A percentile compares a stretch with the other conserved stretches of the same genome.
phyloP scores from a whole-genome alignment of 23 tunicate species.

The Ciona savignyi region DNA sequence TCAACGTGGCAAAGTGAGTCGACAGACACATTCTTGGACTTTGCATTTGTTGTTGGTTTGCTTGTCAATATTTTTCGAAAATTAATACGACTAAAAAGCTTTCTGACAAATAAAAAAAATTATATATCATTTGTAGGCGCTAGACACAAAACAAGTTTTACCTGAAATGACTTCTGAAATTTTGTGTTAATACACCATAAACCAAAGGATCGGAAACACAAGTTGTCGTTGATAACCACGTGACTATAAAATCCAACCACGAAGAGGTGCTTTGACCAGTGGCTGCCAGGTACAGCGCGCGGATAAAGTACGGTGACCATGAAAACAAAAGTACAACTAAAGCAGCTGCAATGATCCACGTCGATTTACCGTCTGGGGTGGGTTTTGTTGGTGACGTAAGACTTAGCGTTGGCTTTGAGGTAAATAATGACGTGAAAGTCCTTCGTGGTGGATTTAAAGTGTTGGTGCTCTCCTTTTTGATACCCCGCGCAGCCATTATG shows the following conservation, averaged over 20 bases:
- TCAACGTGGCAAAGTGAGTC: not conserved
- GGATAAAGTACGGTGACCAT: conserved; percentile 55
- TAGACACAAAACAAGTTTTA: no score
- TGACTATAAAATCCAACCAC: conserved; percentile 60
- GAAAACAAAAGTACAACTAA: conserved; percentile 21
- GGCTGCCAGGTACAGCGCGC: conserved; percentile 36
- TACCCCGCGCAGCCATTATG: conserved; percentile 5
- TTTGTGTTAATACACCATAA: conserved; percentile 53
- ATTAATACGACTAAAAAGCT: not conserved
- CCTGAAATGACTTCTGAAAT: conserved; percentile 48
- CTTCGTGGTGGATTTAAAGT: not conserved
- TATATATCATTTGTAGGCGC: no score
- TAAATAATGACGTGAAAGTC: not conserved
- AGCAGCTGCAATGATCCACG: conserved; percentile 28
- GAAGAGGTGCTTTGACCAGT: conserved; percentile 11
- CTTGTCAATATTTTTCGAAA: not conserved
- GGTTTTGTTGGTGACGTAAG: conserved; percentile 4
- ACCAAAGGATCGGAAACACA: conserved; percentile 74
- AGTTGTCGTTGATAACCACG: conserved; percentile 69
- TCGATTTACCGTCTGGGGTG: conserved; percentile 36
- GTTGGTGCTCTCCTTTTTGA: conserved; percentile 6
- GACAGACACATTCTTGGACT: not conserved
- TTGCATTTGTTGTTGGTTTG: not conserved
- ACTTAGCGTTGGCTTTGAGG: not conserved
- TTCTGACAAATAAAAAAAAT: not conserved